Evolutionary conservation across 2,888 invertebrate species (phyloP), one percentile per base, ranked within the genome.

Genomic region (Platycnemis pennipes): DNA sequence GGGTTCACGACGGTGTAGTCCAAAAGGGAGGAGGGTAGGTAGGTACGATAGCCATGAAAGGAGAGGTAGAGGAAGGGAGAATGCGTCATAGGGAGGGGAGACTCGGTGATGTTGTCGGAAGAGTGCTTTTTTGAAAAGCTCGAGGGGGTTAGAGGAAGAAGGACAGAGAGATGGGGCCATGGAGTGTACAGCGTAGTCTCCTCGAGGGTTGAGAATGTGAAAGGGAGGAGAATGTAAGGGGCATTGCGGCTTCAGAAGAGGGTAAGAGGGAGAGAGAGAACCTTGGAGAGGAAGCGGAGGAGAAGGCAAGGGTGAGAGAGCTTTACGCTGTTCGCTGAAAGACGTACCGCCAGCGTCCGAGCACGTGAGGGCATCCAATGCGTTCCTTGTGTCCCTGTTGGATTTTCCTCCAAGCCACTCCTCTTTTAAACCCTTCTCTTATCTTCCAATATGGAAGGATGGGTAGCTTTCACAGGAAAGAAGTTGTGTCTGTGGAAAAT

Each of bases 321-420:
- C 91, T 63, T 69, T 91, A 91, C 69, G 63, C 13, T 69, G 91
- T 91, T 91, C 91, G 37, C 16, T 26, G 91, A 44, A 69, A 63
- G 91, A 91, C 44, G 91, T 42, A 69, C n/a, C 44, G 44, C 44
- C 91, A 16, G 22, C 13, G 91, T 91, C 56, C 63, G 26, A 44
- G 91, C 88, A 22, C 13, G 56, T 31, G 46, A n/a, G 87, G 87
- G 22, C 87, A 45, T 4, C 46, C 37, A 53, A 91, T 91, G 45
- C 44, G n/a, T 63, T 91, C 63, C n/a, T 22, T 63, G 26, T 69
- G 69, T 91, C 63, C n/a, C 19, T 26, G 22, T 19, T n/a, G 77
- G 11, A 77, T 77, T 37, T 37, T 77, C 26, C 26, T 37, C 77
- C 2, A 0, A 77, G 11, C 77, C 37, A 11, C 77, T 37, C 2